Base-by-base conservation (phyloP, 2,888 invertebrate species). In the Agrochola circellaris region DNA sequence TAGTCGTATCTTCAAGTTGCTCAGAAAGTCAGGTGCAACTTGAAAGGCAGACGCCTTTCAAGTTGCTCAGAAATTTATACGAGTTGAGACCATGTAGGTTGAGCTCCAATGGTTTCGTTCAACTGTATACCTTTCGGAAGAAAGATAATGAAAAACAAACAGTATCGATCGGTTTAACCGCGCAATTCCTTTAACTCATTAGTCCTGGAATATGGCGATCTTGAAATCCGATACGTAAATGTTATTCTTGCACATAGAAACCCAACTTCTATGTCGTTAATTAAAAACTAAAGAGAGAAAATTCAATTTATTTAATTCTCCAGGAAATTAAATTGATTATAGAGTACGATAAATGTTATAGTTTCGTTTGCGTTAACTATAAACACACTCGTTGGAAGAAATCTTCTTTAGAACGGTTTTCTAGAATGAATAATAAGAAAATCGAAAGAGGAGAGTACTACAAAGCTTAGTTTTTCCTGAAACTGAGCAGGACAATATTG, bases 201-300 rank as follows among this genome's bases (percentile, higher is more conserved):
- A 84, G 15, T 71, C 71, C 56, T 60, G 58, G 75, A 69, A 69
- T 82, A 82, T 79, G 79, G 82, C 70, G 77, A 77, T 77, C 77
- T 78, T 68, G 73, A 75, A 80, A 86, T 62, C n/a, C 0, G 74
- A 77, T 80, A 75, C 60, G 61, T 84, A 64, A 84, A 84, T 64
- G 70, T 83, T 82, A 68, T 84, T 79, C 67, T 71, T 23, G 60
- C 34, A 23, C 42, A 56, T 66, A 42, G 13, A 66, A 69, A 58
- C 38, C 15, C 15, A 30, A 45, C 30, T 62, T 42, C 61, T 69
- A 45, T 26, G 34, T 54, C 61, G n/a, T 54, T 26, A 73, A 73
- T 79, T 79, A 61, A 77, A 38, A 76, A 67, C 1, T 48, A 45
- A 65, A 8, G 45, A 34, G 42, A 42, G 45, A 51, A 70, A 73